Evolutionary conservation across 2,113 vertebrate species (phyloP).

Genomic region (Cavia porcellus): DNA sequence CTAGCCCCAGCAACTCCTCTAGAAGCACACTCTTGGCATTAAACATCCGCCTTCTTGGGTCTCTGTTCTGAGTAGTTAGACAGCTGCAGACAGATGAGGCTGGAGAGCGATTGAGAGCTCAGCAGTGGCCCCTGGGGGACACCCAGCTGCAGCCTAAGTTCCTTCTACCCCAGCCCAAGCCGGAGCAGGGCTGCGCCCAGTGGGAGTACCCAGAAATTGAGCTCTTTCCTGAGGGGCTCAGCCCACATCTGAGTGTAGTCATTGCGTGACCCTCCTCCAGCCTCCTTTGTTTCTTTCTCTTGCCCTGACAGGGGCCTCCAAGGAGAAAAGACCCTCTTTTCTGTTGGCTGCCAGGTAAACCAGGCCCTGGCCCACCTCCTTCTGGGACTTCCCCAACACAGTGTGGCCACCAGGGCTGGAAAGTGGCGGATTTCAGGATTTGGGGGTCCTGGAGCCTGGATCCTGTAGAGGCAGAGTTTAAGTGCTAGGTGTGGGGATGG

Average conservation of each 20-base stretch:
- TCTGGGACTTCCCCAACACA: accelerated
- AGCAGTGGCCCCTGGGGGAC: not conserved
- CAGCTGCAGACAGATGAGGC: not conserved
- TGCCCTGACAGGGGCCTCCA: not conserved
- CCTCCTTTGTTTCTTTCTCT: not conserved
- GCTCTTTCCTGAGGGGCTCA: slow-evolving; percentile 32
- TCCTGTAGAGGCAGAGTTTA: not conserved
- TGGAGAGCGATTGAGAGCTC: not conserved
- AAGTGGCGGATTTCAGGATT: not conserved
- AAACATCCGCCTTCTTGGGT: slow-evolving; percentile 3
- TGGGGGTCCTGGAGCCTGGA: not conserved
- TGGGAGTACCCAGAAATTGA: slow-evolving; percentile 31
- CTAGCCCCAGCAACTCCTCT: not conserved
- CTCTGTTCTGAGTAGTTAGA: not conserved
- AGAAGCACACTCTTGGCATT: slow-evolving; percentile 15
- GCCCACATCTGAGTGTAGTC: not conserved
- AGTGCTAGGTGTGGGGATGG: not conserved
- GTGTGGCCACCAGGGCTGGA: not conserved
- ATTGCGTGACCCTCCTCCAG: not conserved
- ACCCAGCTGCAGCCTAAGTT: not conserved
- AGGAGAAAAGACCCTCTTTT: not conserved
- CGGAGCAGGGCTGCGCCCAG: not conserved
- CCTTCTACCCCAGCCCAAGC: not conserved
- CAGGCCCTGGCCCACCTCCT: not conserved
- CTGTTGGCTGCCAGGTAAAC: slow-evolving; percentile 33